Conservation (phyloP, 92 coral and sea anemone species). For the Blastomussa wellsi region DNA sequence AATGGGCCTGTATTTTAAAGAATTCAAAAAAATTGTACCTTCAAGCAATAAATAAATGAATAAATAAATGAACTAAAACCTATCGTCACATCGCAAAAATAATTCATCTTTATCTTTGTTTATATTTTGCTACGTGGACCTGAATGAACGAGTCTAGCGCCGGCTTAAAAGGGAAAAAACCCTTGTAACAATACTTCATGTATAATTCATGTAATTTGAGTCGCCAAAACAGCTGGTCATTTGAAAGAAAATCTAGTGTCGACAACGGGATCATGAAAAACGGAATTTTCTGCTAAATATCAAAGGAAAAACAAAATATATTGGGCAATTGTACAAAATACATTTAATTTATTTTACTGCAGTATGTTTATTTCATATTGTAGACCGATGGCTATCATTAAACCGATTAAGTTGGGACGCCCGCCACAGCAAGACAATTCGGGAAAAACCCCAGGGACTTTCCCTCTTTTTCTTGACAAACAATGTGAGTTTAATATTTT, state of each 20-base stretch:
- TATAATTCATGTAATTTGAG: neutral
- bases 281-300: neutral
- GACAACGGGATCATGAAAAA: neutral
- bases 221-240: neutral
- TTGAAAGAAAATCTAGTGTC: neutral
- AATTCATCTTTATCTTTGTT: no score
- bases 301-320: neutral
- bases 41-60: neutral
- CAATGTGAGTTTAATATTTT: no score
- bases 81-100: no score
- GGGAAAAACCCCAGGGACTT: conserved; percentile 16
- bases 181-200: neutral
- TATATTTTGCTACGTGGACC: neutral
- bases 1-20: neutral
- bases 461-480: no score
- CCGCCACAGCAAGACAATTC: no score
- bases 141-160: neutral
- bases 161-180: conserved; percentile 10
- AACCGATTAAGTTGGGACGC: no score
- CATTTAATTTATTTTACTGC: neutral
- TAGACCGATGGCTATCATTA: neutral
- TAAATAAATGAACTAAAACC: no score
- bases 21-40: neutral
- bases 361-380: no score
- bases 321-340: neutral